Evolutionary conservation across 92 coral and sea anemone genomes (phyloP).

Genomic region (Montipora capitata): DNA sequence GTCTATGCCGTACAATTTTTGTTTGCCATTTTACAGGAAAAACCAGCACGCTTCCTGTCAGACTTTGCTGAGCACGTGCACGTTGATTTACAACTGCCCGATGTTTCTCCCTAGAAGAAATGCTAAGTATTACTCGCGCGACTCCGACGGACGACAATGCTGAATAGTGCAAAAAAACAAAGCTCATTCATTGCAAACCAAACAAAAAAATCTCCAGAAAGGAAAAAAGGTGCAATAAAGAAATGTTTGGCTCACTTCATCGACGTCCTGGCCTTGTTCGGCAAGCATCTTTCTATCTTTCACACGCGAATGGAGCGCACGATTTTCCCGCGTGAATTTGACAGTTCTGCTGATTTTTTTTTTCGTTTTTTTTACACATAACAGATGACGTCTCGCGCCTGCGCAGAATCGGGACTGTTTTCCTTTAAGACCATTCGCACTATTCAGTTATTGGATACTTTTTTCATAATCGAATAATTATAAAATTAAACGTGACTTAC

Average conservation of each 20-base stretch:
- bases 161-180: background rate
- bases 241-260: background rate
- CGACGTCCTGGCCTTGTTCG: background rate
- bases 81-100: background rate
- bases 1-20: background rate
- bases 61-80: background rate
- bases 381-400: constrained; percentile 5
- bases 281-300: background rate
- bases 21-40: background rate
- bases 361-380: background rate
- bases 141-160: background rate
- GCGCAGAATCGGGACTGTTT: constrained; percentile 6
- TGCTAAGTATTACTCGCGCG: background rate
- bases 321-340: background rate
- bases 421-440: background rate
- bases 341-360: background rate
- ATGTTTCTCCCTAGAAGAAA: background rate
- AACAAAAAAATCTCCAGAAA: background rate
- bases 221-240: background rate
- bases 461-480: no score
- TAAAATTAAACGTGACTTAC: no score
- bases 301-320: background rate
- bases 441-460: no score
- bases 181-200: background rate
- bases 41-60: background rate